A percentile compares a stretch with the other conserved stretches of the same genome.
phyloP scores from a whole-genome alignment of 2,797 vertebrate species.

The Oophaga sylvatica region DNA sequence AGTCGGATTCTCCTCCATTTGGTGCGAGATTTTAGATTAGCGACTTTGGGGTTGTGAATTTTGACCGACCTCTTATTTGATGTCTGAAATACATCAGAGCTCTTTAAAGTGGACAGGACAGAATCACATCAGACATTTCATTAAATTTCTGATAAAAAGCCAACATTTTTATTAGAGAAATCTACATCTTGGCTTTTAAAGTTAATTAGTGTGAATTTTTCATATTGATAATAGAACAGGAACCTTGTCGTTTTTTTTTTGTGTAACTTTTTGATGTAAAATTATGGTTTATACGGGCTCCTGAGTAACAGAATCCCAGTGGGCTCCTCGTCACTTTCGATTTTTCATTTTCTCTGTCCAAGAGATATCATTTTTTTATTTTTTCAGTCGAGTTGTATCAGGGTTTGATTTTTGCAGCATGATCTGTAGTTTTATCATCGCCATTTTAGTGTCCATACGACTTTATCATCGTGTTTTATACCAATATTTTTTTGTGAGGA shows the following conservation, averaged over 20 bases:
- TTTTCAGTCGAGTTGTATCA: too few species aligned
- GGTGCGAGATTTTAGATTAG: neutral
- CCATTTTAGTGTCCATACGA: too few species aligned
- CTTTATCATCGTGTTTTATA: too few species aligned
- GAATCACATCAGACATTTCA: neutral
- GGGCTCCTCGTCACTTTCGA: too few species aligned
- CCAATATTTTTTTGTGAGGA: too few species aligned
- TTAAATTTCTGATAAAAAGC: constrained; percentile 6
- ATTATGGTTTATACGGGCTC: neutral
- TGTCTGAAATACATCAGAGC: neutral
- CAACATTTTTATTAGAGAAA: constrained; percentile 3
- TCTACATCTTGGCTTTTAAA: neutral
- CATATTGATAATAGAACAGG: neutral
- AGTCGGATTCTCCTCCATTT: neutral
- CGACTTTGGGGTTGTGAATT: neutral
- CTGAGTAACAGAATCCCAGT: too few species aligned
- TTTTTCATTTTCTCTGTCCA: too few species aligned
- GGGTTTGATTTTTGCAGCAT: too few species aligned
- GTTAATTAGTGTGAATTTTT: neutral
- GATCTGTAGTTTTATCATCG: too few species aligned
- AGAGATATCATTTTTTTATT: too few species aligned
- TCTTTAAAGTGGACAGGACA: constrained; percentile 5
- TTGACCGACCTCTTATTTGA: constrained; percentile 2
- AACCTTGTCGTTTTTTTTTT: neutral
- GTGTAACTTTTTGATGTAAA: neutral